A percentile compares a stretch with the other conserved stretches of the same genome.
phyloP scores from a whole-genome alignment of 2,113 vertebrate species.

The Pelecanoides urinatrix region DNA sequence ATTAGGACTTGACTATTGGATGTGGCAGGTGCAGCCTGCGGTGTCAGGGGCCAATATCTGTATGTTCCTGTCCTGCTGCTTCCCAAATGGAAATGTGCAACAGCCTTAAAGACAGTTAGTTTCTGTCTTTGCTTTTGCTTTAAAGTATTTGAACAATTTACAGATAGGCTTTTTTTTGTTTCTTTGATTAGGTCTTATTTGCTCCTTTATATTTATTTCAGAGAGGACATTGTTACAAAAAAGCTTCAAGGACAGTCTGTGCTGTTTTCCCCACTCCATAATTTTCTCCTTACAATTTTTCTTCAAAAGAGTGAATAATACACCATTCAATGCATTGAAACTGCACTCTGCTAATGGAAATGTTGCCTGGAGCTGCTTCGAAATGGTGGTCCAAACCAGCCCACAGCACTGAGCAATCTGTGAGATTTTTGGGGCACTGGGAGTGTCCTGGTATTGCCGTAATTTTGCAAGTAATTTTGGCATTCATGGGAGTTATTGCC shows the following conservation, averaged over 20 bases:
- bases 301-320: constrained; percentile 1
- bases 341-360: not conserved
- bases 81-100: not conserved
- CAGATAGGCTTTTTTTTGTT: not conserved
- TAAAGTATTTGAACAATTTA: not conserved
- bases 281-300: constrained; percentile 23
- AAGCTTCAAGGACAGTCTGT: not conserved
- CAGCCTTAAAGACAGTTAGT: not conserved
- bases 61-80: not conserved
- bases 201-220: not conserved
- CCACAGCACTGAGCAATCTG: not conserved
- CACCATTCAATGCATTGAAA: not conserved
- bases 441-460: not conserved
- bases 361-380: not conserved
- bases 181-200: constrained; percentile 20
- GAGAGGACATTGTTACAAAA: not conserved
- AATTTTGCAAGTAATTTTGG: not conserved
- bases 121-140: not conserved
- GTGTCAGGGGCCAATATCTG: not conserved
- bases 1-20: not conserved
- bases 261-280: not conserved
- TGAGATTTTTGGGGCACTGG: not conserved
- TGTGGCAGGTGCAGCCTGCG: not conserved
- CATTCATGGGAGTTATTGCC: not conserved
- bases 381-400: not conserved